phyloP scores from a whole-genome alignment of 2,888 invertebrate genomes.

The Atethmia centrago region DNA sequence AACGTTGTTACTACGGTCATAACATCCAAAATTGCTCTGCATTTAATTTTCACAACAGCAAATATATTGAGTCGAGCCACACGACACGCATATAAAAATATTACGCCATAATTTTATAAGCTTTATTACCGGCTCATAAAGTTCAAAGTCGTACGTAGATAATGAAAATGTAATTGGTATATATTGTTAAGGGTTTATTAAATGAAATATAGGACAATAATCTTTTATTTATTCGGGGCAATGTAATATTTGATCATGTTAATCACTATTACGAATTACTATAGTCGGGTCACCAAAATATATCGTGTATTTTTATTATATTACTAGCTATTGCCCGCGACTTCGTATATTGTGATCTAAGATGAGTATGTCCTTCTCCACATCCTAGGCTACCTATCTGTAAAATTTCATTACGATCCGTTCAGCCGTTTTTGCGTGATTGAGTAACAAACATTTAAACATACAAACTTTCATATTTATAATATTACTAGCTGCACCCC shows the following conservation, averaged over 20 bases:
- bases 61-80: conserved; percentile 46
- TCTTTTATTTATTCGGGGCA: conserved; percentile 31
- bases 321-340: too few relatives aligned
- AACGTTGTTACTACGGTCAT: conserved; percentile 7
- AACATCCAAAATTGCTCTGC: conserved; percentile 43
- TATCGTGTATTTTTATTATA: background rate
- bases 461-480: background rate
- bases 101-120: conserved; percentile 50
- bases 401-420: background rate
- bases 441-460: background rate
- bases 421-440: background rate
- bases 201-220: conserved; percentile 41
- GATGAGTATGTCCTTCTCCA: background rate
- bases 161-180: conserved; percentile 55
- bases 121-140: conserved; percentile 59
- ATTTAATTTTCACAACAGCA: conserved; percentile 49
- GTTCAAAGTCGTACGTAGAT: conserved; percentile 58
- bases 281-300: background rate
- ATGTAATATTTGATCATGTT: background rate
- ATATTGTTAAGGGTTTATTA: conserved; percentile 45
- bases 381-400: background rate
- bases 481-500: background rate
- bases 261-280: background rate
- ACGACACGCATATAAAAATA: conserved; percentile 57
- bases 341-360: background rate